A percentile compares a stretch with the other conserved stretches of the same genome.
Evolutionary conservation across 1,140 invertebrate genomes (phyloP).

Genomic region (Ceratina japonica): DNA sequence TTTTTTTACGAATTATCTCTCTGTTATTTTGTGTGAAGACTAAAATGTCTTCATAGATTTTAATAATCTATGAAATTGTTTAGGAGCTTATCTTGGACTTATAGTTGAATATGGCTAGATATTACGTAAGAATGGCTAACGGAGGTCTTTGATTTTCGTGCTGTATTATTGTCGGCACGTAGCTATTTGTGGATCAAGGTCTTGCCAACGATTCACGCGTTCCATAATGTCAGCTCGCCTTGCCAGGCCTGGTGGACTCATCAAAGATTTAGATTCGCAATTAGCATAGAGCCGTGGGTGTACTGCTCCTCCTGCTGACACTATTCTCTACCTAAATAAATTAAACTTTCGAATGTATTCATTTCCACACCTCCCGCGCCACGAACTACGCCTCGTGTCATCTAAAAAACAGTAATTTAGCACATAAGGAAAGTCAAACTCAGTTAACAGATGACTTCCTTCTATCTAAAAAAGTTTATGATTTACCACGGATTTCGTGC

Average conservation of each 20-base stretch:
- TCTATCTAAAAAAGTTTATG: too few species aligned
- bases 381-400: too few species aligned
- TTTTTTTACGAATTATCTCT: too few species aligned
- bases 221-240: constrained; percentile 24
- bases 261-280: constrained; percentile 40
- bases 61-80: too few species aligned
- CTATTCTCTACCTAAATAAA: not conserved
- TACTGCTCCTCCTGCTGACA: not conserved
- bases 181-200: constrained; percentile 52
- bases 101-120: not conserved
- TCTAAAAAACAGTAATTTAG: too few species aligned
- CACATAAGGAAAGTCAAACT: too few species aligned
- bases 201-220: constrained; percentile 32
- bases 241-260: not conserved
- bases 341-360: not conserved
- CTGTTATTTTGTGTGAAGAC: too few species aligned
- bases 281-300: constrained; percentile 20
- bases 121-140: constrained; percentile 19
- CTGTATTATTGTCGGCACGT: constrained; percentile 18
- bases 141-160: constrained; percentile 31
- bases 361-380: not conserved
- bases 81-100: too few species aligned
- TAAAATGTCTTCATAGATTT: too few species aligned
- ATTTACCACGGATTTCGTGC: too few species aligned
- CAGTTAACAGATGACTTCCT: too few species aligned